Conservation (phyloP, 2,113 vertebrate genomes). For the Chloropsis cyanopogon region DNA sequence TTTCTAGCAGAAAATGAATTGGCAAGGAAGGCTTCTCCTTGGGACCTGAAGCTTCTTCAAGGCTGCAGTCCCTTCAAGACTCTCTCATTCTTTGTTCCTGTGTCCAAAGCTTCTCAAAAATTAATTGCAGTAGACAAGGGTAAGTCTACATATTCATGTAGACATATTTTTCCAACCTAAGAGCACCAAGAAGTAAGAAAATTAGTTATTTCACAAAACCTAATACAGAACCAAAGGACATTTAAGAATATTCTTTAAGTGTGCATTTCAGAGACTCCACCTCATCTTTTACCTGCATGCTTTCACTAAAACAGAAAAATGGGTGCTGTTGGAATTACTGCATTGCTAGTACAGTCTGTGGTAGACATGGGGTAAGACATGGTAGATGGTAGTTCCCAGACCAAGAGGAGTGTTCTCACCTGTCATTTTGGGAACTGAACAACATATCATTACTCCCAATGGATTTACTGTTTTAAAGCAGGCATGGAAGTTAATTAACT, state of each 20-base stretch:
- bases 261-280: not conserved
- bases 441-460: not conserved
- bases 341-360: not conserved
- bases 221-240: not conserved
- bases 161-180: slow-evolving; percentile 2
- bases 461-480: not conserved
- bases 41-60: slow-evolving; percentile 10
- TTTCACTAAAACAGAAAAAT: not conserved
- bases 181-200: not conserved
- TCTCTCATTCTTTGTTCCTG: not conserved
- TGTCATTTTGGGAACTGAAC: not conserved
- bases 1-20: not conserved
- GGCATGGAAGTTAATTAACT: not conserved
- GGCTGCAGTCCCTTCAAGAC: not conserved
- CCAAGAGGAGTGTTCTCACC: not conserved
- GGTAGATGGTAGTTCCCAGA: too few relatives aligned
- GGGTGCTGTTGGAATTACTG: not conserved
- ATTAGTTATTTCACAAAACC: not conserved
- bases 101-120: slow-evolving; percentile 15
- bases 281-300: not conserved
- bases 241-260: not conserved
- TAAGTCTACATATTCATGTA: not conserved
- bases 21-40: not conserved
- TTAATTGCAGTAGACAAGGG: not conserved
- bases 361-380: not conserved